A percentile compares a stretch with the other conserved stretches of the same genome.
Conservation (phyloP, 2,888 invertebrate species). For the Pollenia angustigena region DNA sequence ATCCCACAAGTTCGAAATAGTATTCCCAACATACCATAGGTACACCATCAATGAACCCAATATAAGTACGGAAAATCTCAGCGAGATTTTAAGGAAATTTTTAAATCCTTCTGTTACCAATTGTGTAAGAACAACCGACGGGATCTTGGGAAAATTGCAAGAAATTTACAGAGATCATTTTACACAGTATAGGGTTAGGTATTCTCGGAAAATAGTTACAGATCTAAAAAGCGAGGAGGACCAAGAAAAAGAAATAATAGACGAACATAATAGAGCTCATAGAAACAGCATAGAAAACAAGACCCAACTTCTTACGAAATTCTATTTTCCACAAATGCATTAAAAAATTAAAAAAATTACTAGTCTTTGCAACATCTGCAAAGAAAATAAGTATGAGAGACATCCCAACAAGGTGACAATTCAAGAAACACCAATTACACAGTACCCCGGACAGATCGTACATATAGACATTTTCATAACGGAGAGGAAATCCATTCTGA, state of each 20-base stretch:
- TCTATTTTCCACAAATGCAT: slow-evolving; percentile 48
- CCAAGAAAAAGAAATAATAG: slow-evolving; percentile 42
- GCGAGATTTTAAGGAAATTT: slow-evolving; percentile 36
- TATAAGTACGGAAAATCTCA: background rate
- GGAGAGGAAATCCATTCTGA: slow-evolving; percentile 46
- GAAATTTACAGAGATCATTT: slow-evolving; percentile 42
- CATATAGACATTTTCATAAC: slow-evolving; percentile 47
- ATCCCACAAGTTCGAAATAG: too few species aligned
- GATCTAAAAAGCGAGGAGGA: slow-evolving; percentile 10
- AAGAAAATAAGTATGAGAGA: slow-evolving; percentile 44
- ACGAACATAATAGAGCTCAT: slow-evolving; percentile 28
- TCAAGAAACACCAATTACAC: slow-evolving; percentile 32
- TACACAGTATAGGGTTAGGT: slow-evolving; percentile 20
- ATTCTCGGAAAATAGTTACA: background rate
- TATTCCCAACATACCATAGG: background rate
- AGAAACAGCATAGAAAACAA: slow-evolving; percentile 46
- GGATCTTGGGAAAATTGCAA: slow-evolving; percentile 54
- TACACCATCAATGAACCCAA: slow-evolving; percentile 44
- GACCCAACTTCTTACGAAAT: slow-evolving; percentile 33
- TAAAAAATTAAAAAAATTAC: slow-evolving; percentile 12
- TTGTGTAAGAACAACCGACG: slow-evolving; percentile 41
- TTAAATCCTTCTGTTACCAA: slow-evolving; percentile 54
- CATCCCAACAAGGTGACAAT: slow-evolving; percentile 5
- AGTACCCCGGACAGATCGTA: slow-evolving; percentile 34
- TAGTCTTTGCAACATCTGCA: slow-evolving; percentile 43